These are phyloP conservation scores for Mus musculus DNA, from an alignment of 2,113 vertebrate species.

Conservation along the genomic window DNA sequence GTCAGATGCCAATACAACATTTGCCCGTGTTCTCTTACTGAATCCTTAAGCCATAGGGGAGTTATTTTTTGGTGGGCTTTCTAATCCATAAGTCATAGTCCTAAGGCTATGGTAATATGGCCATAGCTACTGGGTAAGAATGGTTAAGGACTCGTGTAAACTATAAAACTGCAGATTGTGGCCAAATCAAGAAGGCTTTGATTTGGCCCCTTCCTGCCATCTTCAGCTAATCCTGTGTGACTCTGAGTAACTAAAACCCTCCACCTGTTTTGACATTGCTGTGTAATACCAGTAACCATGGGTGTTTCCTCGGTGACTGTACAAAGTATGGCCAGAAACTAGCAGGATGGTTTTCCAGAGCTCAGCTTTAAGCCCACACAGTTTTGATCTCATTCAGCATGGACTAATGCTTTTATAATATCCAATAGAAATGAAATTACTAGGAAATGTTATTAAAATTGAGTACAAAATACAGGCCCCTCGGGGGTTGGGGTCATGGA, in stretches of 20 bases:
- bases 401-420: not conserved
- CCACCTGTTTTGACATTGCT: slow-evolving; percentile 44
- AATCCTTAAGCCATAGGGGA: not conserved
- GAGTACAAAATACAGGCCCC: not conserved
- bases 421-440: slow-evolving; percentile 32
- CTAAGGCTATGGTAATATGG: not conserved
- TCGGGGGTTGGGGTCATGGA: not conserved
- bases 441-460: not conserved
- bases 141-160: not conserved
- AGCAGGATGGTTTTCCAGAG: not conserved
- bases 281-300: slow-evolving; percentile 42
- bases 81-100: not conserved
- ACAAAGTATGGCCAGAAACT: slow-evolving; percentile 21
- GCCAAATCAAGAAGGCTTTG: not conserved
- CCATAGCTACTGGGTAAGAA: not conserved
- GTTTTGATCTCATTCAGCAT: not conserved
- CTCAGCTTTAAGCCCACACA: not conserved
- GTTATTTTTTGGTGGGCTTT: not conserved
- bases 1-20: not conserved
- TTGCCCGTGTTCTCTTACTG: not conserved
- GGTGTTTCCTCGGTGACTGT: slow-evolving; percentile 53
- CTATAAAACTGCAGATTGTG: slow-evolving; percentile 2
- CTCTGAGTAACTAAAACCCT: slow-evolving; percentile 19
- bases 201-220: not conserved
- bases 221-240: not conserved